Evolutionary conservation across 1,140 invertebrate species (phyloP), one percentile per base, ranked within the genome.

Genomic region (Dreissena polymorpha): DNA sequence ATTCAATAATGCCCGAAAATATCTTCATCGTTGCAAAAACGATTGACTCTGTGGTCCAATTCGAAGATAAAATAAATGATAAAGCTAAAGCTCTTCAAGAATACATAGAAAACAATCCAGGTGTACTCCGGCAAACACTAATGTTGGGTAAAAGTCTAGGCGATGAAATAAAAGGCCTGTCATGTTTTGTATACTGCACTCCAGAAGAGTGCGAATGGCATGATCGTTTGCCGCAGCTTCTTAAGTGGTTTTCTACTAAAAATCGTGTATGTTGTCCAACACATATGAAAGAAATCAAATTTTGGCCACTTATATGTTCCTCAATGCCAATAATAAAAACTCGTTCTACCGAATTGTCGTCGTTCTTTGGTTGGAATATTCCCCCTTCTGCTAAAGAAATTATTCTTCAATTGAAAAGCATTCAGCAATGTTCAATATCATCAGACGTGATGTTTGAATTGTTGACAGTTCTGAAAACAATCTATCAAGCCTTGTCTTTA

Each of bases 61-160:
- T 60, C 21, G 57, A 60, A 3, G 57, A 18, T 60, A 60, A 60
- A 60, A 60, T 60, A 10, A 3, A 60, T 12, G 57, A 60, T 12
- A 60, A 60, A 60, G 57, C 57, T 23, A 60, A 60, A 60, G 57
- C 57, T n/a, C 21, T 60, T 60, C 57, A n/a, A n/a, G 21, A 60
- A 18, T n/a, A 18, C 57, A 60, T 60, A 2, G 57, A 60, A 23
- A 6, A 23, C 21, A 60, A 60, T 10, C 57, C 57, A 60, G 10
- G 21, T 60, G 16, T 60, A n/a, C 57, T 60, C 21, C 57, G 10
- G 57, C 57, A 60, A 60, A 60, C 21, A 18, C 16, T 60, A 23
- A 3, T 2, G 16, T 18, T 12, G 6, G 21, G 57, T 18, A 60
- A 60, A 2, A 60, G 10, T n/a, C 16, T 60, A 18, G 21, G 16